Percentiles rank a stretch among this genome's conserved stretches.
These are phyloP conservation scores for Diploptera punctata DNA, from an alignment of 2,888 invertebrate species.

Conservation along the genomic window DNA sequence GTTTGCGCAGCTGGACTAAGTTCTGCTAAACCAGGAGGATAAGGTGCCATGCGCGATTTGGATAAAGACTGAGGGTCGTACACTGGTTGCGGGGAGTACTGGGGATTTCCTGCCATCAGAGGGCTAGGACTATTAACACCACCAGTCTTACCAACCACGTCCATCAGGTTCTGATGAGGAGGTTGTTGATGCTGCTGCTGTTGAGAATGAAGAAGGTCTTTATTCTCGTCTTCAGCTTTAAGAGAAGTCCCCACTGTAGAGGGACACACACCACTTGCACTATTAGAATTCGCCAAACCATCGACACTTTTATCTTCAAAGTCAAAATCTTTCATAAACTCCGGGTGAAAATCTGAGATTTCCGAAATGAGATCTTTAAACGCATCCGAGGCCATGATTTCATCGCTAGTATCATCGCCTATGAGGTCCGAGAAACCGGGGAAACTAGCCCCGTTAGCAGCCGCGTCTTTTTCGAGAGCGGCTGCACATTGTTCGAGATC, in stretches of 20 bases:
- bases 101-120: slow-evolving; percentile 55
- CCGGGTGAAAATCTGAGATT: slow-evolving; percentile 81
- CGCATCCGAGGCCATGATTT: slow-evolving; percentile 75
- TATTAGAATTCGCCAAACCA: slow-evolving; percentile 41
- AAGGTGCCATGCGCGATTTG: slow-evolving; percentile 39
- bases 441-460: slow-evolving; percentile 70
- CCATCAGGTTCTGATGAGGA: slow-evolving; percentile 27
- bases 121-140: slow-evolving; percentile 12
- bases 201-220: slow-evolving; percentile 45
- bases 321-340: slow-evolving; percentile 80
- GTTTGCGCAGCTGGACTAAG: slow-evolving; percentile 94
- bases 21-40: slow-evolving; percentile 58
- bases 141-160: slow-evolving; percentile 36
- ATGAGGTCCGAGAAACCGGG: slow-evolving; percentile 82
- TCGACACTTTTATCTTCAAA: slow-evolving; percentile 66
- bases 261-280: slow-evolving; percentile 38
- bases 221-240: slow-evolving; percentile 55
- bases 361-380: slow-evolving; percentile 89
- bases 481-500: slow-evolving; percentile 85
- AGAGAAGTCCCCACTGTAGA: neutral
- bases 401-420: slow-evolving; percentile 83
- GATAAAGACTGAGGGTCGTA: slow-evolving; percentile 49
- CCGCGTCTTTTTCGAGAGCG: slow-evolving; percentile 82
- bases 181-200: slow-evolving; percentile 32
- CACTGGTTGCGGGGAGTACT: slow-evolving; percentile 57